These are phyloP conservation scores for Hippocampus barbouri DNA, from an alignment of 2,113 vertebrate species.

Conservation along the genomic window DNA sequence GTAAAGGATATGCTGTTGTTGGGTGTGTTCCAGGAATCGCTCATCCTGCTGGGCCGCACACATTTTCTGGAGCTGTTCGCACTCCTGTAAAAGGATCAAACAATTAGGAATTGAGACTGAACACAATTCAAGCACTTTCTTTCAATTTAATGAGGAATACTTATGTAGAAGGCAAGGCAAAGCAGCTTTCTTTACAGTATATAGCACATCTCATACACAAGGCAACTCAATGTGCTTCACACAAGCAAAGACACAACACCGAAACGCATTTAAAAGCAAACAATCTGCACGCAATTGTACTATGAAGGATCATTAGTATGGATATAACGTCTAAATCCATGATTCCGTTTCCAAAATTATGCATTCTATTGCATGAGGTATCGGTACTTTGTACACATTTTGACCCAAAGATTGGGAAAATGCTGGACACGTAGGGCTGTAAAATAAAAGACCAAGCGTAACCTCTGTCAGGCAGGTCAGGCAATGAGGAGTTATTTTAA, in stretches of 20 bases:
- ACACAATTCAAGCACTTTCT: not conserved
- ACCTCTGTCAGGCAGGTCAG: not conserved
- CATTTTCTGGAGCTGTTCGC: constrained; percentile 97
- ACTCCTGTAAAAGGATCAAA: constrained; percentile 77
- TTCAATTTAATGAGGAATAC: no score
- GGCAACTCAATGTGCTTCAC: no score
- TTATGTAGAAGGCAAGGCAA: no score
- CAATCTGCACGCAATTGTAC: not conserved
- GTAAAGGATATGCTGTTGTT: constrained; percentile 96
- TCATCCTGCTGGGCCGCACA: constrained; percentile 90
- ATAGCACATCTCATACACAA: no score
- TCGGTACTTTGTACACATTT: no score
- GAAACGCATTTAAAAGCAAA: not conserved
- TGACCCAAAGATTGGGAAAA: not conserved
- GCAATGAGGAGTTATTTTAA: not conserved
- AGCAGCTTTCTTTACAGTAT: no score
- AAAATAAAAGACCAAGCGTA: not conserved
- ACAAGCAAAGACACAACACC: no score
- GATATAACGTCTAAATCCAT: not conserved
- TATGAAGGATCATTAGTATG: not conserved
- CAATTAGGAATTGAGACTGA: not conserved
- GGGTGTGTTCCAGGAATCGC: constrained; percentile 89
- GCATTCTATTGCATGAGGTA: not conserved
- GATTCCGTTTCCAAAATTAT: not conserved
- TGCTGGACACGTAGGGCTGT: not conserved